Evolutionary conservation across 2,888 invertebrate genomes (phyloP), one percentile per base, ranked within the genome.

Genomic region (Gonocerus acuteangulatus): DNA sequence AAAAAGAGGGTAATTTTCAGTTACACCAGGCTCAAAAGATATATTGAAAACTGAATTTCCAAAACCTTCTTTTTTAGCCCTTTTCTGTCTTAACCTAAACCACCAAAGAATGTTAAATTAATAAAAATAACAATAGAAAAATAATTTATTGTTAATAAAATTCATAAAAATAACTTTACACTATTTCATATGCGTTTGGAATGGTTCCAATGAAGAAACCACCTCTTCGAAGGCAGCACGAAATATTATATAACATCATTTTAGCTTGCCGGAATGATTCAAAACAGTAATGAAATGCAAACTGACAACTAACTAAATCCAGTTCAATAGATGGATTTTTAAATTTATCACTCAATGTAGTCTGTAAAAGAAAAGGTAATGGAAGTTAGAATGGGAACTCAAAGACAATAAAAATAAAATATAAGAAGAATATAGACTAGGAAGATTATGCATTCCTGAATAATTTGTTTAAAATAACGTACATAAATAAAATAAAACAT

Each of bases 171-270:
- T 16, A 49, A 47, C 22, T 79, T 74, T 74, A 86, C 78, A 97
- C 84, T 67, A 99, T 86, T 74, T 94, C 91, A 76, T 89, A 81
- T 0, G 95, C 89, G 79, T 99, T 86, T 7, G 97, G 95, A 64
- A 95, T 89, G 9, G 96, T 97, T 15, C 96, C 97, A 73, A 99
- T 89, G 71, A 99, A 99, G 73, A 83, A 94, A 1, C 99, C 97
- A 62, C 92, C 96, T 0, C 88, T 84, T 68, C 82, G 82, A 18
- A 99, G 78, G 72, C 88, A 88, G 73, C 95, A 95, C 6, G 93
- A 85, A 7, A 90, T 90, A 77, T 99, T 99, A 63, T 82, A 82
- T 6, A 99, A 76, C 93, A 97, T 94, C 72, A 86, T 85, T 71
- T 91, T 85, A 1, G 95, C 95, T 76, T 96, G 95, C 2, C 79